Conservation (phyloP, 2,113 vertebrate species). For the Larimichthys polyactis region DNA sequence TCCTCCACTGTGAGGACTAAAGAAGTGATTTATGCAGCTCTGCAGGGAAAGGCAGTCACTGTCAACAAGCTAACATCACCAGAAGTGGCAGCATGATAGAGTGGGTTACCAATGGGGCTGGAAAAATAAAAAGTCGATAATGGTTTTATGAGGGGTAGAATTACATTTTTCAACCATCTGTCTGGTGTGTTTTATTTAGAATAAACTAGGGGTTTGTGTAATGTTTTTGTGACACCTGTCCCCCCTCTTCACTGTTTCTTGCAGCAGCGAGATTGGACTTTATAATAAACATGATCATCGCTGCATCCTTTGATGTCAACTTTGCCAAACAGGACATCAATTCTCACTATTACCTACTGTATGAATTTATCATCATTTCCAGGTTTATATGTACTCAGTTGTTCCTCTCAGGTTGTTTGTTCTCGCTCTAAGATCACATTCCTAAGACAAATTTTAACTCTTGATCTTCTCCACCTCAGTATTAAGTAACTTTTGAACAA, state of each 20-base stretch:
- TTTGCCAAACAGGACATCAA: conserved; percentile 5
- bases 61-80: conserved; percentile 40
- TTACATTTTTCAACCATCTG: conserved; percentile 36
- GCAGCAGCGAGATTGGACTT: neutral
- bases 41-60: conserved; percentile 21
- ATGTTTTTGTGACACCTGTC: neutral
- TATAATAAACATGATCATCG: neutral
- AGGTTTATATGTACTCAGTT: neutral
- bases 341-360: neutral
- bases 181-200: conserved; percentile 29
- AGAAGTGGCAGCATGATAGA: conserved; percentile 46
- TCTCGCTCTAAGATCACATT: neutral
- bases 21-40: conserved; percentile 32
- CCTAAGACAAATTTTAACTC: conserved; percentile 9
- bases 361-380: neutral
- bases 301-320: conserved; percentile 18
- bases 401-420: neutral
- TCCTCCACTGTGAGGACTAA: conserved; percentile 28
- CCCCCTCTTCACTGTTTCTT: neutral
- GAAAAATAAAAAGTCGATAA: conserved; percentile 46
- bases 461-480: neutral
- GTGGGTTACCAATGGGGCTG: conserved; percentile 23
- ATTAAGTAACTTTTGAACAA: neutral
- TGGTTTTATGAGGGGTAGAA: conserved; percentile 20
- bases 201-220: neutral